A percentile compares a stretch with the other conserved stretches of the same genome.
Conservation (phyloP, 2,797 vertebrate species). For the Pelobates cultripes region DNA sequence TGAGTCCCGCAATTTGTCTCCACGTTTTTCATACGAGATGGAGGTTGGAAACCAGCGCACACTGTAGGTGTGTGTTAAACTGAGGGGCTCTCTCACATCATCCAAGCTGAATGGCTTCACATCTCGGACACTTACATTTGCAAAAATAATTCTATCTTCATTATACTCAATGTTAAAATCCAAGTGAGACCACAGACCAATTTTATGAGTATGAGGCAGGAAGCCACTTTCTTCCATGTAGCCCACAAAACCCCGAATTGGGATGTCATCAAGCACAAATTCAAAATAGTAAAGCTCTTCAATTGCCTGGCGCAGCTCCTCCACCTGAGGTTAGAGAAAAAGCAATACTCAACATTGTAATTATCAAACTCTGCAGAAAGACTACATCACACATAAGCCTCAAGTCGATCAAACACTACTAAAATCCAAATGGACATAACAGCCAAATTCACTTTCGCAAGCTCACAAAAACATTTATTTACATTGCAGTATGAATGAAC, state of each 20-base stretch:
- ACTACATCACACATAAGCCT: too few species aligned
- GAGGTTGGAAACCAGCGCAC: slow-evolving; percentile 86
- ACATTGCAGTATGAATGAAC: too few species aligned
- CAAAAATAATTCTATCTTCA: slow-evolving; percentile 83
- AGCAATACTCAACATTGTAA: not conserved
- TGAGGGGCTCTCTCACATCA: slow-evolving; percentile 71
- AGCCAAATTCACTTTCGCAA: too few species aligned
- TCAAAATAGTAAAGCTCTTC: slow-evolving; percentile 95
- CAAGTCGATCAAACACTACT: too few species aligned
- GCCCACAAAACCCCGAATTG: slow-evolving; percentile 90
- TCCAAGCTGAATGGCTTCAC: slow-evolving; percentile 89
- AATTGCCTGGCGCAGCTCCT: slow-evolving; percentile 86
- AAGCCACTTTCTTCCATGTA: slow-evolving; percentile 94
- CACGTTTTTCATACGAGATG: slow-evolving; percentile 72
- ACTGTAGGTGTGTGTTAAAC: slow-evolving; percentile 85
- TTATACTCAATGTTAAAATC: slow-evolving; percentile 93
- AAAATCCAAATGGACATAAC: too few species aligned
- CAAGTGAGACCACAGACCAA: slow-evolving; percentile 90
- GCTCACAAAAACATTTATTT: too few species aligned
- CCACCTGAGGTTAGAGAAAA: slow-evolving; percentile 73
- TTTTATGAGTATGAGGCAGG: slow-evolving; percentile 91
- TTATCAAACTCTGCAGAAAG: too few species aligned
- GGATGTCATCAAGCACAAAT: slow-evolving; percentile 90
- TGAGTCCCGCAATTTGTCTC: slow-evolving; percentile 81
- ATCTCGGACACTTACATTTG: slow-evolving; percentile 88